Evolutionary conservation across 2,888 invertebrate species (phyloP).

Genomic region (Drosophila mulleri): DNA sequence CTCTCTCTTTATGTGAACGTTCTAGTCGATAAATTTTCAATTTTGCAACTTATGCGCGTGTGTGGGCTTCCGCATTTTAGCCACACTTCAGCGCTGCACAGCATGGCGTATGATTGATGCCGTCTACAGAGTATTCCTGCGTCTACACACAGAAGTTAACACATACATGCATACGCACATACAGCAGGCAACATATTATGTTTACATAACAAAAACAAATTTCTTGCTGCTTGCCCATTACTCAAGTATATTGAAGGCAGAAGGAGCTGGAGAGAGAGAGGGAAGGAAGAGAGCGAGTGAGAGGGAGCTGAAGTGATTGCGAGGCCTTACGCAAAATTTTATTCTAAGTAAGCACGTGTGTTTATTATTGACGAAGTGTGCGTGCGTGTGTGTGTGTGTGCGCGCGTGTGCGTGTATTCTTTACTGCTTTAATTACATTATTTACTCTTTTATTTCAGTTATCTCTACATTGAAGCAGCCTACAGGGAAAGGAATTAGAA

Average conservation of each 20-base stretch:
- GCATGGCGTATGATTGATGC: slow-evolving; percentile 78
- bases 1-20: slow-evolving; percentile 39
- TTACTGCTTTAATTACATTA: slow-evolving; percentile 54
- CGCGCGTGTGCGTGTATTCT: slow-evolving; percentile 18
- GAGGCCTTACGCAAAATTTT: slow-evolving; percentile 26
- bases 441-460: slow-evolving; percentile 56
- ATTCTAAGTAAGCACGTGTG: slow-evolving; percentile 25
- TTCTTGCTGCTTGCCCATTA: slow-evolving; percentile 12
- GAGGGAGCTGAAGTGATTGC: slow-evolving; percentile 1
- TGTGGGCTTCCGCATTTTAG: slow-evolving; percentile 72
- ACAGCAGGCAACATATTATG: slow-evolving; percentile 58
- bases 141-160: not conserved
- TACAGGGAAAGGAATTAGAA: slow-evolving; percentile 1
- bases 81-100: slow-evolving; percentile 70
- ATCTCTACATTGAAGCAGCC: slow-evolving; percentile 23
- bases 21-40: slow-evolving; percentile 80
- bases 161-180: slow-evolving; percentile 2
- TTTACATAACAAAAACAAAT: slow-evolving; percentile 60
- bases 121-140: slow-evolving; percentile 49
- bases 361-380: slow-evolving; percentile 12
- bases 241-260: not conserved
- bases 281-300: no score
- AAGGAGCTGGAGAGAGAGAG: not conserved
- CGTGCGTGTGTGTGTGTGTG: slow-evolving; percentile 11
- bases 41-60: slow-evolving; percentile 51